phyloP scores from a whole-genome alignment of 2,113 vertebrate genomes.

The Daubentonia madagascariensis region DNA sequence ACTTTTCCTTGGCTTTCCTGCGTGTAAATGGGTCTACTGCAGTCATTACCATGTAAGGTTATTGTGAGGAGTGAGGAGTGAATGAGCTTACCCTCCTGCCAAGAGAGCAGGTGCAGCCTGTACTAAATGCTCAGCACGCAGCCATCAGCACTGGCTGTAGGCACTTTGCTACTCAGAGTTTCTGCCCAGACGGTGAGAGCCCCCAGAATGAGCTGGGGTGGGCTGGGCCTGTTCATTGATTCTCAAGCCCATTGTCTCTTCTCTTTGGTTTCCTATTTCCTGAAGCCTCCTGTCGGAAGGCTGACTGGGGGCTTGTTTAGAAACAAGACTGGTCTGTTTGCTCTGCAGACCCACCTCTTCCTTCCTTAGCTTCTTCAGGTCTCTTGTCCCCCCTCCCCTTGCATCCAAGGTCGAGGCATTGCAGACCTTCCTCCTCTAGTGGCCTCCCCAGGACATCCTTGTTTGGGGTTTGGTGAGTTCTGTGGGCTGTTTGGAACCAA shows the following conservation, averaged over 20 bases:
- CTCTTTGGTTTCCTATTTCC: constrained; percentile 26
- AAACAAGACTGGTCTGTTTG: not conserved
- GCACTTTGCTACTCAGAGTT: not conserved
- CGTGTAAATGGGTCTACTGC: fast-evolving
- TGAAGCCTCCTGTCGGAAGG: not conserved
- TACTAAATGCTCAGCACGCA: fast-evolving
- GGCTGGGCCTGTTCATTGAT: not conserved
- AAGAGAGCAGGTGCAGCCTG: not conserved
- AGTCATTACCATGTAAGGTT: not conserved
- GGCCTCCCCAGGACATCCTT: constrained; percentile 48
- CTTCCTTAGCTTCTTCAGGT: constrained; percentile 44
- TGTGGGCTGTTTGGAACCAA: not conserved
- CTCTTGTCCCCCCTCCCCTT: not conserved
- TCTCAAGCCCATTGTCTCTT: not conserved
- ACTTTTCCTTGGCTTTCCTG: not conserved
- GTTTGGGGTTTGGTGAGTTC: not conserved
- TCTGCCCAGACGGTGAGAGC: not conserved
- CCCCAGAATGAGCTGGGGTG: fast-evolving
- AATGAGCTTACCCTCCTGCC: fast-evolving
- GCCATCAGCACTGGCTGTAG: not conserved
- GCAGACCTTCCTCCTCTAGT: not conserved
- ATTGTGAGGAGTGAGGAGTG: fast-evolving
- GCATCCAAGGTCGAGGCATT: not conserved
- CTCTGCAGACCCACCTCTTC: constrained; percentile 43
- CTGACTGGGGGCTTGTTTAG: not conserved